Evolutionary conservation across 2,113 vertebrate species (phyloP).

Genomic region (Macrotus californicus): DNA sequence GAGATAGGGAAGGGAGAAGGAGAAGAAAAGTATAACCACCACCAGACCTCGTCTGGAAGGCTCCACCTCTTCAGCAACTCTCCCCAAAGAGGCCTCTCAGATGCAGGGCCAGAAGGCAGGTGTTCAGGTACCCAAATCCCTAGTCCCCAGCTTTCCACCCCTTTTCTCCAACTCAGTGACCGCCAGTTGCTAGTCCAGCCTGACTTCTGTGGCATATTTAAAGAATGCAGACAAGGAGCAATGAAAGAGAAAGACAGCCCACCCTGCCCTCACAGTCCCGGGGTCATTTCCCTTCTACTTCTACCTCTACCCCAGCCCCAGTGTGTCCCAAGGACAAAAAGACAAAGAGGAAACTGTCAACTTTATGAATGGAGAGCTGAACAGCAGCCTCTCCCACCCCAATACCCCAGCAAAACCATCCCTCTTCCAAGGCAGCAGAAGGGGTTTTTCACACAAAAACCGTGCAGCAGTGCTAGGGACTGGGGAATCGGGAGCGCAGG

Average conservation of each 20-base stretch:
- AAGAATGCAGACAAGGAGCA: slow-evolving; percentile 52
- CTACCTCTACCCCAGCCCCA: slow-evolving; percentile 9
- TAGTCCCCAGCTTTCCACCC: slow-evolving; percentile 20
- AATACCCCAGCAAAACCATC: slow-evolving; percentile 41
- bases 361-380: not conserved
- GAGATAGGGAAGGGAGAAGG: not conserved
- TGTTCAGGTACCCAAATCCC: not conserved
- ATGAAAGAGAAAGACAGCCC: slow-evolving; percentile 41
- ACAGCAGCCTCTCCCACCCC: slow-evolving; percentile 33
- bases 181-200: slow-evolving; percentile 19
- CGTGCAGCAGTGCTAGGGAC: slow-evolving; percentile 45
- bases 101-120: slow-evolving; percentile 37
- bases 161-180: slow-evolving; percentile 3
- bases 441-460: not conserved
- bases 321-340: slow-evolving; percentile 33
- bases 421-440: slow-evolving; percentile 47
- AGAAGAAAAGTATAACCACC: not conserved
- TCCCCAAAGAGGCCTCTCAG: slow-evolving; percentile 35
- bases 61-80: not conserved
- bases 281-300: slow-evolving; percentile 27
- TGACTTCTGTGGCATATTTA: slow-evolving; percentile 18
- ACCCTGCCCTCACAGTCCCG: not conserved
- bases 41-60: not conserved
- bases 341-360: slow-evolving; percentile 7
- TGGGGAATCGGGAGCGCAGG: slow-evolving; percentile 47